These are phyloP conservation scores for Bombus balteatus DNA, from an alignment of 1,140 invertebrate species.

Conservation along the genomic window DNA sequence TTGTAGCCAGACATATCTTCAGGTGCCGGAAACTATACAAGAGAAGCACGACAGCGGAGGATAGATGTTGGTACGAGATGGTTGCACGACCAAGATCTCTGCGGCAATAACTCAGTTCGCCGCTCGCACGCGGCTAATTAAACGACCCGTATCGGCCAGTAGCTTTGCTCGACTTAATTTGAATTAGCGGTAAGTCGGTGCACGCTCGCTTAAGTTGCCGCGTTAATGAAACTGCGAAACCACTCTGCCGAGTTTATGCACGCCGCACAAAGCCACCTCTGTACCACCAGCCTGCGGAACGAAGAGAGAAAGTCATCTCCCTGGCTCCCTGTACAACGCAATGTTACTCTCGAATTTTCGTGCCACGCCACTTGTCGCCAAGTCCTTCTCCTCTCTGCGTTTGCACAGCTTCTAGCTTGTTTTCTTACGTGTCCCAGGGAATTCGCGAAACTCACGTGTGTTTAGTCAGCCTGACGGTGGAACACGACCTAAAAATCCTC, in stretches of 20 bases:
- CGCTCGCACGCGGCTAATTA: constrained; percentile 50
- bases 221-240: constrained; percentile 60
- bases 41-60: not conserved
- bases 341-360: constrained; percentile 36
- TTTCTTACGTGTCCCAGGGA: not conserved
- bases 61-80: not conserved
- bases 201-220: constrained; percentile 54
- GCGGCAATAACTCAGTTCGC: constrained; percentile 13
- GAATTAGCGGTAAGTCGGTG: constrained; percentile 61
- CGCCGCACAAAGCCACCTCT: constrained; percentile 17
- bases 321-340: constrained; percentile 1
- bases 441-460: not conserved
- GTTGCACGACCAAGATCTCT: constrained; percentile 2
- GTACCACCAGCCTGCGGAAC: not conserved
- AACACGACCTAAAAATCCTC: not conserved
- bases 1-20: not conserved
- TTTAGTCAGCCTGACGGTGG: not conserved
- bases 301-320: not conserved
- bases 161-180: constrained; percentile 66
- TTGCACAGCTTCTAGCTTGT: constrained; percentile 21
- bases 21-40: not conserved
- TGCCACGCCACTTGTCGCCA: constrained; percentile 3
- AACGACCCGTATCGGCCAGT: constrained; percentile 56
- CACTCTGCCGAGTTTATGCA: constrained; percentile 45
- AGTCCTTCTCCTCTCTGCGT: not conserved